phyloP scores from a whole-genome alignment of 2,113 vertebrate species.

The Antechinus flavipes region DNA sequence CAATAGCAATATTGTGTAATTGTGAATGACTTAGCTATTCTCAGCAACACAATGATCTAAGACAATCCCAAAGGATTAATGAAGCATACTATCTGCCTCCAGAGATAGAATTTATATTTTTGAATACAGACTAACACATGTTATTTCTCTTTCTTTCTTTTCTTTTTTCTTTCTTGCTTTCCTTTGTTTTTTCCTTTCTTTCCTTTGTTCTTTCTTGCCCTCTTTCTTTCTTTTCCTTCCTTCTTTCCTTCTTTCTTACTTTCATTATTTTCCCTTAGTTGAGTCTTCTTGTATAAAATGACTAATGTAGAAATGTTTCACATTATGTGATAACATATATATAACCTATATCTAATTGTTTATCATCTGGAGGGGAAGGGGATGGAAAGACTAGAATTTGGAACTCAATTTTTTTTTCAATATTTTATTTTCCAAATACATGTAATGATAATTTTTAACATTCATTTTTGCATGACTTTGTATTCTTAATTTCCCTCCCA shows the following conservation, averaged over 20 bases:
- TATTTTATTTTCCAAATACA: too few relatives aligned
- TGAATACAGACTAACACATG: neutral
- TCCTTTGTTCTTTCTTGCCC: too few relatives aligned
- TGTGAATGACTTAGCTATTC: neutral
- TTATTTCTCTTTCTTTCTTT: too few relatives aligned
- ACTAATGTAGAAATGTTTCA: neutral
- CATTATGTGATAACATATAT: neutral
- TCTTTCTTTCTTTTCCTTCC: too few relatives aligned
- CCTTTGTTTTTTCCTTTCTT: too few relatives aligned
- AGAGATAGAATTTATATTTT: neutral
- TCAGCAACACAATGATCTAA: neutral
- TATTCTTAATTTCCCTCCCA: too few relatives aligned
- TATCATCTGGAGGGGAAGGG: too few relatives aligned
- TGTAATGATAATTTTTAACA: too few relatives aligned
- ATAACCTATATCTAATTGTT: neutral
- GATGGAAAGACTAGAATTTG: neutral
- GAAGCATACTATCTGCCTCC: neutral
- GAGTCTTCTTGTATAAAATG: neutral
- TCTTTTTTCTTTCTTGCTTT: too few relatives aligned
- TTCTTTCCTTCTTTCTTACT: too few relatives aligned
- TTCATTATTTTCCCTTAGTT: neutral
- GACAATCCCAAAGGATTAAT: neutral
- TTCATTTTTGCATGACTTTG: too few relatives aligned
- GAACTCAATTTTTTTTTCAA: neutral
- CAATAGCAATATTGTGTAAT: neutral